These are phyloP conservation scores for Prolemur simus DNA, from an alignment of 2,113 vertebrate species.

Conservation along the genomic window DNA sequence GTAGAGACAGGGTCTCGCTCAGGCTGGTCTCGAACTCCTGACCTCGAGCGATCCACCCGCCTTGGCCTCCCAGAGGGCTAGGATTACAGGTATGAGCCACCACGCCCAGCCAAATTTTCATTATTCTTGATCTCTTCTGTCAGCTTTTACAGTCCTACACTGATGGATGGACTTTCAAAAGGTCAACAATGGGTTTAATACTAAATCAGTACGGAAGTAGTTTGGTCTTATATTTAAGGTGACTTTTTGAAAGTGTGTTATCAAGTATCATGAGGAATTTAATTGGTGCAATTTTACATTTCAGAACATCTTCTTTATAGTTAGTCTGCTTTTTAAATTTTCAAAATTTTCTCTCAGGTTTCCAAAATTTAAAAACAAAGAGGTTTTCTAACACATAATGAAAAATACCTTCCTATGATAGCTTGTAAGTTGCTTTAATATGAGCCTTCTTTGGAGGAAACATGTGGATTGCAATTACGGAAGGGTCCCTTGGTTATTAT, in stretches of 20 bases:
- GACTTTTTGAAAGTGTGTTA: background rate
- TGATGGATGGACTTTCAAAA: background rate
- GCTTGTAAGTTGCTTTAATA: background rate
- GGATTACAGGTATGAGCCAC: too few relatives aligned
- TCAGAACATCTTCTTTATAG: background rate
- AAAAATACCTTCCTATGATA: conserved; percentile 11
- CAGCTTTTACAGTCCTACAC: background rate
- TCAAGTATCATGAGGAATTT: background rate
- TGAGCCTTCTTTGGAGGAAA: background rate
- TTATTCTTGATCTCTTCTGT: background rate
- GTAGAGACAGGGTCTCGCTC: too few relatives aligned
- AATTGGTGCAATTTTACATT: background rate
- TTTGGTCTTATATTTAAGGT: background rate
- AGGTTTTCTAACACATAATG: background rate
- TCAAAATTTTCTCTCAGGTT: background rate
- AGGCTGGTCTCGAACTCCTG: too few relatives aligned
- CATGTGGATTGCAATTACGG: background rate
- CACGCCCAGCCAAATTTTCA: too few relatives aligned
- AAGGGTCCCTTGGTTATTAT: background rate
- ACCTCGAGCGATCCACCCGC: too few relatives aligned
- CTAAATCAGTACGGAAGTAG: background rate
- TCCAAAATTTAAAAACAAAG: conserved; percentile 38
- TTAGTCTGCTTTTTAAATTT: background rate
- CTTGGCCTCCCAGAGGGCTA: too few relatives aligned
- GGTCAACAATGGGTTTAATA: background rate